phyloP scores from a whole-genome alignment of 2,888 invertebrate genomes.

The Lycocerus yunnanus region DNA sequence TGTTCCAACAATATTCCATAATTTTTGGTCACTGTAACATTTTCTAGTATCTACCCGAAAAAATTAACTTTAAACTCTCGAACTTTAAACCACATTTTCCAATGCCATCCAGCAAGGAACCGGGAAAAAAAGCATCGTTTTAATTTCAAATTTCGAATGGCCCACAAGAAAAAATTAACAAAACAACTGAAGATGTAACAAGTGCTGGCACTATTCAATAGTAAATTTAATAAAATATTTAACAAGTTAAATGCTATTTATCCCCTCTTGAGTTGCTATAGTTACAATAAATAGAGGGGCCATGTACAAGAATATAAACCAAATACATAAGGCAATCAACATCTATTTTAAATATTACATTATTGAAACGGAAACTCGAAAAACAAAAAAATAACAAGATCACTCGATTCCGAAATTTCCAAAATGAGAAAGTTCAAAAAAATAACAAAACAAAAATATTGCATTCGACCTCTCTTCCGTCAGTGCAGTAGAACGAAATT shows the following conservation, averaged over 20 bases:
- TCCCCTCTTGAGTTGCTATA: constrained; percentile 30
- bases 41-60: background rate
- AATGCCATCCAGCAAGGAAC: background rate
- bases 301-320: constrained; percentile 10
- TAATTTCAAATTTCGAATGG: background rate
- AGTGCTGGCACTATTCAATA: constrained; percentile 27
- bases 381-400: background rate
- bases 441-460: too few species aligned
- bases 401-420: background rate
- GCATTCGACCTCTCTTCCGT: background rate
- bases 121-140: background rate
- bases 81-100: background rate
- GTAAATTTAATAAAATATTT: constrained; percentile 38
- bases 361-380: background rate
- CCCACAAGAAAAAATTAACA: constrained; percentile 3
- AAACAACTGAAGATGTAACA: constrained; percentile 17
- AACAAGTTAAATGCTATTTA: constrained; percentile 37
- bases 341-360: background rate
- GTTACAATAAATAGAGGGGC: constrained; percentile 24
- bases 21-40: constrained; percentile 33
- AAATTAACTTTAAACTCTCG: background rate
- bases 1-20: constrained; percentile 54
- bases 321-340: constrained; percentile 3
- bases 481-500: background rate
- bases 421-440: too few species aligned